Evolutionary conservation across 2,888 invertebrate species (phyloP), one percentile per base, ranked within the genome.

Genomic region (Hemithea aestivaria): DNA sequence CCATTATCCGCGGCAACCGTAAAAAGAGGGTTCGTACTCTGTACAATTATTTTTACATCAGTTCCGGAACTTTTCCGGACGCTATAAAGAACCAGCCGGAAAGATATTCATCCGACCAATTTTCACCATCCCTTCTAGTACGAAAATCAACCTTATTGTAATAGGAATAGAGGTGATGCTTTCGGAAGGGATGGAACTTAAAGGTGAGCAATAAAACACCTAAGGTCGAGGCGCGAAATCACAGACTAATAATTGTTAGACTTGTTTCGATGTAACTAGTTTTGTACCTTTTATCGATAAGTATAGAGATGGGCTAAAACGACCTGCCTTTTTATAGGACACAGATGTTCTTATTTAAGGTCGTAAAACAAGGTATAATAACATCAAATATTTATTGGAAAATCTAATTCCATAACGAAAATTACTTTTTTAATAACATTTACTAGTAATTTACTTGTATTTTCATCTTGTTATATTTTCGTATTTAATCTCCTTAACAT

Each of bases 31-130:
- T 60, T 51, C 16, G 16, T 16, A 16, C 16, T 16, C 57, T 33
- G 55, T 59, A 65, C 67, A 72, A 75, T 73, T 73, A 74, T 73
- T 74, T 69, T 73, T 72, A 71, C 74, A 76, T 74, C 74, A 72
- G 63, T 58, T 56, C 60, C 66, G 64, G 64, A 68, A 66, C 66
- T 62, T 53, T 60, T 64, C 59, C 62, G 66, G 64, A 66, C 58
- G 61, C 64, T 72, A 73, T 70, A 71, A 73, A 73, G 66, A 69
- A 73, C 65, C 64, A 67, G 59, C 64, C 59, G 63, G 66, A 67
- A 72, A 70, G 58, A 66, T 69, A 70, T 72, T 69, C 69, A 69
- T 60, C 63, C 56, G 46, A 51, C 58, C 56, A 63, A 58, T 46
- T 38, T 37, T 33, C 21, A 24, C 21, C 25, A 30, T 28, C 26